Evolutionary conservation across 2,888 invertebrate genomes (phyloP), one percentile per base, ranked within the genome.

Genomic region (Reticulitermes lucifugus): DNA sequence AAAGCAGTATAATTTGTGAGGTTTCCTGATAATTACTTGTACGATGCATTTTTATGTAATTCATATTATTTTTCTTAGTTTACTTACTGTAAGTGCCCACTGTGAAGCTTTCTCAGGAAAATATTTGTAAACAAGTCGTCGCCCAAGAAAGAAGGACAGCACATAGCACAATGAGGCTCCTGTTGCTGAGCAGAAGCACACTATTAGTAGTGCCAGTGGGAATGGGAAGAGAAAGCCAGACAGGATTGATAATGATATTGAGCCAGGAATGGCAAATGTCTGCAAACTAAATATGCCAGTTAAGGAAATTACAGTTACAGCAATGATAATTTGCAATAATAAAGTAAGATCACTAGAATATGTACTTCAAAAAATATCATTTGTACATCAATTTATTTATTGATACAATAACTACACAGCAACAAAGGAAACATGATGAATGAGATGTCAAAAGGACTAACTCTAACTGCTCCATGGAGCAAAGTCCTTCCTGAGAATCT

Each of bases 181-280:
- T 84, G 98, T 91, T 29, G 98, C 98, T 87, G 99, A 99, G 91
- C 99, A 99, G 87, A 95, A 96, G 89, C 97, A 98, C 0, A 98
- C 98, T 87, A 99, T 92, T 84, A 95, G 89, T 88, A 99, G 91
- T 10, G 99, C 99, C 88, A 97, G 90, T 79, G 96, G 95, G 91
- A 99, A 99, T 86, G 98, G 96, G 90, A 99, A 99, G 71, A 99
- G 92, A 91, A 98, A 99, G 87, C 99, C 99, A 87, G 98, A 98
- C 83, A 99, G 93, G 89, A 99, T 98, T 87, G 99, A 99, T 84
- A 99, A 93, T 90, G 99, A 99, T 90, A 99, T 95, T 25, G 99
- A 99, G 87, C 99, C 99, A 87, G 99, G 99, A 92, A 99, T 99
- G 89, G 99, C 99, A 93, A 99, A 99, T 87, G 99, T 98, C 94